Percentiles rank a stretch among this genome's conserved stretches.
These are phyloP conservation scores for Miniopterus natalensis DNA, from an alignment of 2,113 vertebrate species.

Conservation along the genomic window DNA sequence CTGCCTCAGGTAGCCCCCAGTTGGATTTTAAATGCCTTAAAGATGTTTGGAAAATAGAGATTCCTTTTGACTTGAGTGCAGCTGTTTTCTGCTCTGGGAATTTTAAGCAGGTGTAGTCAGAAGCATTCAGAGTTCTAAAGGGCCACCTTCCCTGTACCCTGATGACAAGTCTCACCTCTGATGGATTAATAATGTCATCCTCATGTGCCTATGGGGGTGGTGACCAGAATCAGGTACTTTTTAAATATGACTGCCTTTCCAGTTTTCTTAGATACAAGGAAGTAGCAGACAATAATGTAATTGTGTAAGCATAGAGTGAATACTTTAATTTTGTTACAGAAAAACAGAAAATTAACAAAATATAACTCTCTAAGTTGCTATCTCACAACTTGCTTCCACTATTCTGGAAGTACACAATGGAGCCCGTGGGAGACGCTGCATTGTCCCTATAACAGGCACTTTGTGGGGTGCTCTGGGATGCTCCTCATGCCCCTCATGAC, in stretches of 20 bases:
- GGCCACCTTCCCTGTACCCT: background rate
- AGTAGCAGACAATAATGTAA: background rate
- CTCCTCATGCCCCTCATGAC: background rate
- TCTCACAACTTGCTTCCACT: background rate
- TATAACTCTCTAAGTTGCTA: background rate
- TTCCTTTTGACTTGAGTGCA: background rate
- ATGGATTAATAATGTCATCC: rapidly evolving
- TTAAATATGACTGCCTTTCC: background rate
- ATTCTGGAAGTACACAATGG: background rate
- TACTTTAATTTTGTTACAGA: background rate
- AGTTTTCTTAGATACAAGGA: background rate
- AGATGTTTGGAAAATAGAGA: background rate
- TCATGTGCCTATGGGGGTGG: rapidly evolving
- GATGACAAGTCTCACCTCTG: background rate
- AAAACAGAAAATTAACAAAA: background rate
- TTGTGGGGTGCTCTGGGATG: too few relatives aligned
- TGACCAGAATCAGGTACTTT: background rate
- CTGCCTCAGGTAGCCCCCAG: background rate
- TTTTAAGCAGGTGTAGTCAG: background rate
- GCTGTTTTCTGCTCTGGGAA: background rate
- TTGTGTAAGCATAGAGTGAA: background rate
- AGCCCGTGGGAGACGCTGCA: background rate
- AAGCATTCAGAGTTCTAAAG: background rate
- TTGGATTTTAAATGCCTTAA: background rate
- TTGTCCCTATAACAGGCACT: background rate